Evolutionary conservation across 2,888 invertebrate species (phyloP).

Genomic region (Metacarcinus magister): DNA sequence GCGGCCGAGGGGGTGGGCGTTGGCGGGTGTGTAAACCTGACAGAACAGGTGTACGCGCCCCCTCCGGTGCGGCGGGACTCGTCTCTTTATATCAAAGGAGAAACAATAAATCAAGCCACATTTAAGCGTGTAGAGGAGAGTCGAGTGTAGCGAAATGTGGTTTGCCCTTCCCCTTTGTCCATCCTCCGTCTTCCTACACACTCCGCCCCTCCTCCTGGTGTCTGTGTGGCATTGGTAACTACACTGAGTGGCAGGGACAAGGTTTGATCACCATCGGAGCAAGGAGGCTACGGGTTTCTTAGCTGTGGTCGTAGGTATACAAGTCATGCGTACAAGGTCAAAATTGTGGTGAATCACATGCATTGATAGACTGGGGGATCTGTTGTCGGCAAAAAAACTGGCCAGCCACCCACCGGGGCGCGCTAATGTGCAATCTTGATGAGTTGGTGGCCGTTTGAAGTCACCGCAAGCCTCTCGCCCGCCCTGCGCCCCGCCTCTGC

Average conservation of each 20-base stretch:
- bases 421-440: conserved; percentile 80
- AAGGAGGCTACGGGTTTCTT: conserved; percentile 52
- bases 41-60: conserved; percentile 26
- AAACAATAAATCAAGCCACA: conserved; percentile 64
- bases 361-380: conserved; percentile 78
- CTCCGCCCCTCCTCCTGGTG: neutral
- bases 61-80: conserved; percentile 34
- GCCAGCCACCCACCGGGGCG: conserved; percentile 78
- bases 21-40: conserved; percentile 54
- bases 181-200: neutral
- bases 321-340: conserved; percentile 77
- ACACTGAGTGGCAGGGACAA: conserved; percentile 63
- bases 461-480: conserved; percentile 70
- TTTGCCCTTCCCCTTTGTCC: neutral
- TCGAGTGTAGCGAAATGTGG: conserved; percentile 27
- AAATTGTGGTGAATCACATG: conserved; percentile 80
- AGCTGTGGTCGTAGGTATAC: conserved; percentile 65
- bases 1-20: neutral
- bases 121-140: conserved; percentile 67
- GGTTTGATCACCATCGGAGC: conserved; percentile 64
- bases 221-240: conserved; percentile 55
- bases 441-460: conserved; percentile 77
- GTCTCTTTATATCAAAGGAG: conserved; percentile 61
- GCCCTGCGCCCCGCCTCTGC: conserved; percentile 26
- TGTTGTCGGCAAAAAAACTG: conserved; percentile 75